Evolutionary conservation across 1,140 invertebrate genomes (phyloP).

Genomic region (Hyphantria cunea): DNA sequence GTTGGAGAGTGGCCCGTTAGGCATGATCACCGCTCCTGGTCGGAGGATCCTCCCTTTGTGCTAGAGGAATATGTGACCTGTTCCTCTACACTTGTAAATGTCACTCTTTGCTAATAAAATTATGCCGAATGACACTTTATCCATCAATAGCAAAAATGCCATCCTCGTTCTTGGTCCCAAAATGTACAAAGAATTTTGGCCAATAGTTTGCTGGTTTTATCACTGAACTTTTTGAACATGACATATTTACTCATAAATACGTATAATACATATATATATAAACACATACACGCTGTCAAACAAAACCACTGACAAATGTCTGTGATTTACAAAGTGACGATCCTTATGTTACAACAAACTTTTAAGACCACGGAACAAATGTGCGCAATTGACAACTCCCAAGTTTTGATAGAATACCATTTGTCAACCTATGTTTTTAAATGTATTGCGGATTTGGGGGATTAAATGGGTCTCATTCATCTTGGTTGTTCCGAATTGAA

Average conservation of each 20-base stretch:
- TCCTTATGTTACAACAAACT: conserved; percentile 11
- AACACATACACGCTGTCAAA: background rate
- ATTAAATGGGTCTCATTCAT: too few species aligned
- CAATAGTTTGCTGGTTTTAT: too few species aligned
- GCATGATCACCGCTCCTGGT: too few species aligned
- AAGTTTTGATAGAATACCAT: conserved; percentile 13
- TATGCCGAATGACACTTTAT: too few species aligned
- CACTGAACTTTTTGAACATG: background rate
- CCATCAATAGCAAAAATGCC: too few species aligned
- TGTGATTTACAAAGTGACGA: background rate
- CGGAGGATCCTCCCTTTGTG: too few species aligned
- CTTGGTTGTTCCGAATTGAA: background rate
- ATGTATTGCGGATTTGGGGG: background rate
- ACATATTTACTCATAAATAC: background rate
- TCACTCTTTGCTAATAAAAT: too few species aligned
- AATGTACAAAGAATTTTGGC: too few species aligned
- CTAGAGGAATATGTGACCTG: too few species aligned
- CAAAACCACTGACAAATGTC: conserved; percentile 7
- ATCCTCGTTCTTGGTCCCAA: too few species aligned
- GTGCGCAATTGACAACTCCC: conserved; percentile 11
- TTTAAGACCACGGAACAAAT: conserved; percentile 12
- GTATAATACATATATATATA: background rate
- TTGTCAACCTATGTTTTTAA: conserved; percentile 15
- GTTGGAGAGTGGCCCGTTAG: too few species aligned
- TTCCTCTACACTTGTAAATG: too few species aligned